These are phyloP conservation scores for Falco punctatus DNA, from an alignment of 2,113 vertebrate species.

Conservation along the genomic window DNA sequence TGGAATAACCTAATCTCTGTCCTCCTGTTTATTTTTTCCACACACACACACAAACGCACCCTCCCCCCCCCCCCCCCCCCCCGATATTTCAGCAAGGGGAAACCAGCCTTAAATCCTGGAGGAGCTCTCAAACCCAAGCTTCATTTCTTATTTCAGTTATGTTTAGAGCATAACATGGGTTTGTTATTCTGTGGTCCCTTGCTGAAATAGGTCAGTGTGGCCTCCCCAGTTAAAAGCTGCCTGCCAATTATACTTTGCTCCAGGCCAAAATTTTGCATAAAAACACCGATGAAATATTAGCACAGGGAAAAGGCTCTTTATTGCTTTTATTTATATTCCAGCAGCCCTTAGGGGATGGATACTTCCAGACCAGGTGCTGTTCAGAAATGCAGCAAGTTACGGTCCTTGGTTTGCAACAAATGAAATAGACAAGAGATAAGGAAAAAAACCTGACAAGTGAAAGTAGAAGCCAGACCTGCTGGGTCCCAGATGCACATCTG, in stretches of 20 bases:
- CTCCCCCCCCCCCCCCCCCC: no score
- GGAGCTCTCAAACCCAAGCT: not conserved
- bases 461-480: not conserved
- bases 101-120: not conserved
- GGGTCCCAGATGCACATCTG: fast-evolving
- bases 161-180: not conserved
- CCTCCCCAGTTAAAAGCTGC: not conserved
- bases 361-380: not conserved
- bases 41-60: no score
- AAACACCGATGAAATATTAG: not conserved
- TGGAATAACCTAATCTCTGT: not conserved
- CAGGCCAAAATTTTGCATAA: slow-evolving; percentile 18
- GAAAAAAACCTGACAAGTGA: not conserved
- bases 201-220: slow-evolving; percentile 19
- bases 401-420: not conserved
- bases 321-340: not conserved
- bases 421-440: not conserved
- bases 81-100: not conserved
- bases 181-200: not conserved
- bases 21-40: not conserved
- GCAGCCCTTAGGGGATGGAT: not conserved
- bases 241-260: slow-evolving; percentile 17
- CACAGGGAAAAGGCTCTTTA: not conserved
- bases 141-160: not conserved
- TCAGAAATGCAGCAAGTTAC: not conserved